phyloP scores from a whole-genome alignment of 2,113 vertebrate genomes.

The Mirounga angustirostris region DNA sequence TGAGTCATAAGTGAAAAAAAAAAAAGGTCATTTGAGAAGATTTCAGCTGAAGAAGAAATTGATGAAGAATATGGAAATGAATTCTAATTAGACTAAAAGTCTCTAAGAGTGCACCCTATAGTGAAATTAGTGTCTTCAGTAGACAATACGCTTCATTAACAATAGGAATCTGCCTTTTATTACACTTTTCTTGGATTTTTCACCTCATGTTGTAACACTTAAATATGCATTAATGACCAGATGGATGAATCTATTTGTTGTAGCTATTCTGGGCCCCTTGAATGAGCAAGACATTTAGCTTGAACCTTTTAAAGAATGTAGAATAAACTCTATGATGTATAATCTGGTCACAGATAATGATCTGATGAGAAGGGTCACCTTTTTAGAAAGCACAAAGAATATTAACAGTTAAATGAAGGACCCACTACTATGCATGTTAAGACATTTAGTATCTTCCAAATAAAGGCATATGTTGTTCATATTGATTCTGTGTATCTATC shows the following conservation, averaged over 20 bases:
- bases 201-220: constrained; percentile 74
- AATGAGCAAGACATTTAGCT: not conserved
- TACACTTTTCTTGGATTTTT: constrained; percentile 78
- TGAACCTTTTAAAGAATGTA: not conserved
- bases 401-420: not conserved
- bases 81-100: constrained; percentile 85
- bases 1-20: constrained; percentile 83
- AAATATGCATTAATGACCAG: constrained; percentile 81
- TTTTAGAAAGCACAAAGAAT: not conserved
- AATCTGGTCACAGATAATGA: not conserved
- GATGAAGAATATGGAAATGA: constrained; percentile 86
- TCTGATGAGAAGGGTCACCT: not conserved
- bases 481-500: not conserved
- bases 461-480: not conserved
- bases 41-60: constrained; percentile 83
- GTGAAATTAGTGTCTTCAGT: constrained; percentile 85
- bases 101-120: constrained; percentile 81
- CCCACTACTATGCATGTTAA: not conserved
- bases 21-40: constrained; percentile 86
- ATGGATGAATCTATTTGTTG: not conserved
- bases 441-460: constrained; percentile 4
- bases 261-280: constrained; percentile 61
- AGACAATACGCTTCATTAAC: constrained; percentile 83
- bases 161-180: constrained; percentile 83
- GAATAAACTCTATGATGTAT: not conserved